Conservation (phyloP, 2,113 vertebrate genomes). For the Gallinago paraguaiae region DNA sequence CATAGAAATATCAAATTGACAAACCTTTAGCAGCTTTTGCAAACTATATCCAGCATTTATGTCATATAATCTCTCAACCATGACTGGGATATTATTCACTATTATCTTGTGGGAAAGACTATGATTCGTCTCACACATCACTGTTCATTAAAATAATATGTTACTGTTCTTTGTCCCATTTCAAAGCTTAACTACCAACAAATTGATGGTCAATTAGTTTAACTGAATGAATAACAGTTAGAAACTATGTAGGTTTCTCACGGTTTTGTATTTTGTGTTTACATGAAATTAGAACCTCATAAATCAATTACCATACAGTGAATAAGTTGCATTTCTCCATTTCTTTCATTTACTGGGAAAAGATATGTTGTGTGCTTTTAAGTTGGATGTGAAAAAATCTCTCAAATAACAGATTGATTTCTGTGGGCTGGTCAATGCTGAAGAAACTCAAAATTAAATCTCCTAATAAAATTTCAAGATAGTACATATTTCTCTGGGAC, state of each 20-base stretch:
- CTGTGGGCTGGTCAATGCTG: neutral
- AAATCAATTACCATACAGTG: neutral
- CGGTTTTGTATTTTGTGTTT: neutral
- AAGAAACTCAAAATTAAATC: neutral
- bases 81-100: slow-evolving; percentile 59
- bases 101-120: slow-evolving; percentile 70
- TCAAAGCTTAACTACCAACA: slow-evolving; percentile 60
- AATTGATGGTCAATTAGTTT: slow-evolving; percentile 67
- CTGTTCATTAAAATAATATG: slow-evolving; percentile 73
- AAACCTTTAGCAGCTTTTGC: neutral
- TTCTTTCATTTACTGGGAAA: neutral
- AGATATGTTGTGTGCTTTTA: neutral
- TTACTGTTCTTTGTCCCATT: slow-evolving; percentile 51
- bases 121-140: slow-evolving; percentile 71
- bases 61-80: slow-evolving; percentile 18
- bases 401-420: neutral
- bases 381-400: neutral
- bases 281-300: slow-evolving; percentile 19
- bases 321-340: neutral
- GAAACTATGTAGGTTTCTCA: slow-evolving; percentile 8
- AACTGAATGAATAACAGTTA: slow-evolving; percentile 13
- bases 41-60: neutral
- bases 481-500: neutral
- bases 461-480: neutral
- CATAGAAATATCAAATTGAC: neutral